Conservation (phyloP, 1,140 invertebrate genomes). For the Ditylenchus dipsaci region DNA sequence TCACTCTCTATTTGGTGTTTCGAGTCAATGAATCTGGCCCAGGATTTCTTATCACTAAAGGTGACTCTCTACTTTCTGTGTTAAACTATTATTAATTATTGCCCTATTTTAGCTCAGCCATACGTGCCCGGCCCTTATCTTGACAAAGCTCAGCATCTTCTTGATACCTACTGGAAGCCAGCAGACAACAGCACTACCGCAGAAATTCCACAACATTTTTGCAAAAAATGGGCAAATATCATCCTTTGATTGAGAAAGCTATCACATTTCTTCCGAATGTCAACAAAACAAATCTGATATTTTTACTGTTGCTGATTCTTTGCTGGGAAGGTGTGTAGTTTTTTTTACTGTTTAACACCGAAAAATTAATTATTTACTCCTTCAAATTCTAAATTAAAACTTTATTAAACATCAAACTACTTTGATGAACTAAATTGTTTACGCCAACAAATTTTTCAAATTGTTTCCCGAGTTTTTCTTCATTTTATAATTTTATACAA, state of each 20-base stretch:
- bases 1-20: slow-evolving; percentile 47
- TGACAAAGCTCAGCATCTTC: slow-evolving; percentile 21
- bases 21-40: slow-evolving; percentile 34
- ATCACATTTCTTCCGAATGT: slow-evolving; percentile 35
- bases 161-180: slow-evolving; percentile 15
- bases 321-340: slow-evolving; percentile 49
- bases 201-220: slow-evolving; percentile 1
- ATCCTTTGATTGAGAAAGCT: slow-evolving; percentile 19
- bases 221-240: slow-evolving; percentile 12
- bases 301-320: slow-evolving; percentile 44
- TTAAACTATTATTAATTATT: slow-evolving; percentile 10
- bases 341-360: too few relatives aligned
- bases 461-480: background rate
- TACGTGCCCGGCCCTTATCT: slow-evolving; percentile 17
- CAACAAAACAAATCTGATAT: slow-evolving; percentile 46
- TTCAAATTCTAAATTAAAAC: too few relatives aligned
- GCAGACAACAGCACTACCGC: slow-evolving; percentile 1
- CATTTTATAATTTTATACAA: too few relatives aligned
- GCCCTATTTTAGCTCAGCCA: slow-evolving; percentile 10
- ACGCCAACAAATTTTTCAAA: too few relatives aligned
- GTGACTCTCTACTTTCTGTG: background rate
- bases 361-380: too few relatives aligned
- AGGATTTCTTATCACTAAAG: background rate
- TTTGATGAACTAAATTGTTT: too few relatives aligned
- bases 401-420: too few relatives aligned